phyloP scores from a whole-genome alignment of 2,888 invertebrate species.

The Leistus spinibarbis region DNA sequence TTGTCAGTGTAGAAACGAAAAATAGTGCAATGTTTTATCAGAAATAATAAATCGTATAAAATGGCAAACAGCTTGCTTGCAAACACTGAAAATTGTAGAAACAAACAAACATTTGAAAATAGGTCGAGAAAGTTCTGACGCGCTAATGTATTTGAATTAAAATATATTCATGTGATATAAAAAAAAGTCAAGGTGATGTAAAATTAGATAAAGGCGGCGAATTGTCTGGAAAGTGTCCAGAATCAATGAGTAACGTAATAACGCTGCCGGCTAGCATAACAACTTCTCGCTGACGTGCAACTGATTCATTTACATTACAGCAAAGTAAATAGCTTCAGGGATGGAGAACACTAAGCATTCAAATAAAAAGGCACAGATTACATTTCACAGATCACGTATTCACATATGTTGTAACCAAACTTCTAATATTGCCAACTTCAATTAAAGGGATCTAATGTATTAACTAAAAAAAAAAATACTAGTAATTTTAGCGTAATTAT shows the following conservation, averaged over 20 bases:
- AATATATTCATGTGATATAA: background rate
- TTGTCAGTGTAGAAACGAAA: background rate
- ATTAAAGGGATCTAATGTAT: background rate
- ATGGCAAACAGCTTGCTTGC: background rate
- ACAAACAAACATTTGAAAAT: background rate
- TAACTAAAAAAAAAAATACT: no score
- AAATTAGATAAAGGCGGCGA: background rate
- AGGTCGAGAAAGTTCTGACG: background rate
- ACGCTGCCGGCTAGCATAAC: background rate
- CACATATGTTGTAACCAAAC: background rate
- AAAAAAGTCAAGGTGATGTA: conserved; percentile 4
- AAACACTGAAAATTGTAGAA: background rate
- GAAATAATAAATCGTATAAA: background rate
- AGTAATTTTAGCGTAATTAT: no score
- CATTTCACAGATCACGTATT: background rate
- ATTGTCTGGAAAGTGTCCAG: background rate
- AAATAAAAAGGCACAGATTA: background rate
- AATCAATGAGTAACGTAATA: background rate
- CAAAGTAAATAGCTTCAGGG: background rate
- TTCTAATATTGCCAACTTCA: background rate
- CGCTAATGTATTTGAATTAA: background rate
- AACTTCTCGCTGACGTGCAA: background rate
- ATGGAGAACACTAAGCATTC: background rate
- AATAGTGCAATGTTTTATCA: background rate
- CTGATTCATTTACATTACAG: background rate